Evolutionary conservation across 1,140 invertebrate species (phyloP).

Genomic region (roundworm (Caenorhabditis elegans)): WBcel235 BX284605.5:11317001-11317500

Average conservation of each 20-base stretch:
- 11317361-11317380: slow-evolving; percentile 29
- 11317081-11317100: neutral
- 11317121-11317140: neutral
- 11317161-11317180: neutral
- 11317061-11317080: neutral
- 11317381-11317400: slow-evolving; percentile 21
- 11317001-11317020: slow-evolving; percentile 31
- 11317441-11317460: neutral
- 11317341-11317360: slow-evolving; percentile 42
- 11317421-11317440: slow-evolving; percentile 17
- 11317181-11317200: no score
- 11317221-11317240: no score
- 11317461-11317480: neutral
- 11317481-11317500: neutral
- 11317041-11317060: neutral
- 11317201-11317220: no score
- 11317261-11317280: slow-evolving; percentile 24
- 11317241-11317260: slow-evolving; percentile 15
- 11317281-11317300: neutral
- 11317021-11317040: slow-evolving; percentile 27
- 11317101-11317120: neutral
- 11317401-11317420: slow-evolving; percentile 15
- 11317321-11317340: slow-evolving; percentile 20
- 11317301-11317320: neutral
- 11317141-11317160: neutral